Evolutionary conservation across 1,140 invertebrate genomes (phyloP).

Genomic region (Brevipalpus yothersi): DNA sequence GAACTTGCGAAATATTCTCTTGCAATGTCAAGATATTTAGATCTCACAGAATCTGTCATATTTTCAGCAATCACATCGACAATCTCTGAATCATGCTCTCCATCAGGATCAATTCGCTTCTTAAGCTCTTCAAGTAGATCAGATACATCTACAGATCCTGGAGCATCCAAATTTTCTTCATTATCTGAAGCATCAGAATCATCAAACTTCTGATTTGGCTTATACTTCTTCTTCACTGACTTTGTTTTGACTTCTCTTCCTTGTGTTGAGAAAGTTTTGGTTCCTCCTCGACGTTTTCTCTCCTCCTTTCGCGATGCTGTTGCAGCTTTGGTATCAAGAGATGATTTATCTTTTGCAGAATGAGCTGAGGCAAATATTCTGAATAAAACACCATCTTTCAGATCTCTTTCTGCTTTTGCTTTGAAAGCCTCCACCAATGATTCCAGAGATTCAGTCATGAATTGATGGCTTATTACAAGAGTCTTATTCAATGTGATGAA

Average conservation of each 20-base stretch:
- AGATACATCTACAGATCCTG: neutral
- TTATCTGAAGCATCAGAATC: neutral
- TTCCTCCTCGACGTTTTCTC: slow-evolving; percentile 44
- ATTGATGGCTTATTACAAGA: slow-evolving; percentile 28
- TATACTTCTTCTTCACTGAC: slow-evolving; percentile 46
- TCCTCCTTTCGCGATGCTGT: slow-evolving; percentile 31
- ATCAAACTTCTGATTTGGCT: slow-evolving; percentile 17
- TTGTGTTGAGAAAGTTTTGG: slow-evolving; percentile 47
- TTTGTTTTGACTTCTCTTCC: slow-evolving; percentile 87
- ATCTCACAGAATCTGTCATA: slow-evolving; percentile 15
- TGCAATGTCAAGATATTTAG: slow-evolving; percentile 25
- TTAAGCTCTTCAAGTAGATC: neutral
- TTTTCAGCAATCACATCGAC: neutral
- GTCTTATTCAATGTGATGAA: slow-evolving; percentile 23
- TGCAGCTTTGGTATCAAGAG: slow-evolving; percentile 24
- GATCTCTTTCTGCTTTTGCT: slow-evolving; percentile 38
- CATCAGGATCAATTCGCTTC: neutral
- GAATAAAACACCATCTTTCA: slow-evolving; percentile 7
- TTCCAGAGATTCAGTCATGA: slow-evolving; percentile 39
- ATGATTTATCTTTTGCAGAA: slow-evolving; percentile 18
- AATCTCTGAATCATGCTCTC: neutral
- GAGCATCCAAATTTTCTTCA: neutral
- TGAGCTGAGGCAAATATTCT: slow-evolving; percentile 6
- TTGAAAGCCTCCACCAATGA: slow-evolving; percentile 38
- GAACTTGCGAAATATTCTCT: slow-evolving; percentile 41